A percentile compares a stretch with the other conserved stretches of the same genome.
These are phyloP conservation scores for Chrysogorgia sp. DNA, from an alignment of 92 coral and sea anemone species.

Conservation along the genomic window DNA sequence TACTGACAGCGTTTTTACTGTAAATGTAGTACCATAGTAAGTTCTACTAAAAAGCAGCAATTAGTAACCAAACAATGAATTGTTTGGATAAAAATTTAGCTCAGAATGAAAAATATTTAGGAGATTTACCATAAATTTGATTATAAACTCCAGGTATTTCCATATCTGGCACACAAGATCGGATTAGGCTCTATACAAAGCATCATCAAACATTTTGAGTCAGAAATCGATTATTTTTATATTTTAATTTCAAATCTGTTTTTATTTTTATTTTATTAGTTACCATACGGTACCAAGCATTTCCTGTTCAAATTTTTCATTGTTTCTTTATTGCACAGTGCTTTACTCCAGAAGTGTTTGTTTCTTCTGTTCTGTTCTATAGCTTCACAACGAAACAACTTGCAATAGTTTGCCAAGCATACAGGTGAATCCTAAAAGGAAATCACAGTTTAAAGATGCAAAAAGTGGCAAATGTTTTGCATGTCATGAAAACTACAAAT, in stretches of 20 bases:
- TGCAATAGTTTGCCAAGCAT: slow-evolving; percentile 94
- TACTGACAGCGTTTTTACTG: no score
- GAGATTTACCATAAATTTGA: slow-evolving; percentile 20
- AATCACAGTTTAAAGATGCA: neutral
- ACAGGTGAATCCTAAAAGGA: slow-evolving; percentile 73
- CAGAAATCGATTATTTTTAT: no score
- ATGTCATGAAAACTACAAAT: neutral
- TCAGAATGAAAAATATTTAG: no score
- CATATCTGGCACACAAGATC: slow-evolving; percentile 19
- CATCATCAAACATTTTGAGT: neutral
- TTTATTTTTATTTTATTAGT: no score
- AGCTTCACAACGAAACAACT: slow-evolving; percentile 84
- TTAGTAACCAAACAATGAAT: no score
- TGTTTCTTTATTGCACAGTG: slow-evolving; percentile 78
- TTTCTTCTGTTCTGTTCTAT: slow-evolving; percentile 61
- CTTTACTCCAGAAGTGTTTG: slow-evolving; percentile 82
- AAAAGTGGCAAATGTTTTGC: neutral
- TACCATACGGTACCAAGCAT: slow-evolving; percentile 69
- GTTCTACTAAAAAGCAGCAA: no score
- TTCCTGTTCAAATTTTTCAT: slow-evolving; percentile 62
- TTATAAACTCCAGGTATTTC: neutral
- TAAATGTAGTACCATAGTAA: no score
- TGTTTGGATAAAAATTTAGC: no score
- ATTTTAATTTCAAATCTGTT: no score
- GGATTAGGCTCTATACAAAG: slow-evolving; percentile 12